These are phyloP conservation scores for Falco naumanni DNA, from an alignment of 2,797 vertebrate genomes.

Conservation along the genomic window DNA sequence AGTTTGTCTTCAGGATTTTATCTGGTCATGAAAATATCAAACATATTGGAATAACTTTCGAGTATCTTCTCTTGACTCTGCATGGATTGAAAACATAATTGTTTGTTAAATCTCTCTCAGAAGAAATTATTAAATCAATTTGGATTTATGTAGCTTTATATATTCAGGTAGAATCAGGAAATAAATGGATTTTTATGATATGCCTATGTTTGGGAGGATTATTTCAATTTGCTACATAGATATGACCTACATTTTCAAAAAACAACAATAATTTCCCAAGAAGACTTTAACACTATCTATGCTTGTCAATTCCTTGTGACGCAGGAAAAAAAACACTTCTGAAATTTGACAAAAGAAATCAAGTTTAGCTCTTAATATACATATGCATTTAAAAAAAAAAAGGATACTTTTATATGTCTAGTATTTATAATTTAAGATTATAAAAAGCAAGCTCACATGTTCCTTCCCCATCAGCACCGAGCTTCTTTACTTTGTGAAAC, in stretches of 20 bases:
- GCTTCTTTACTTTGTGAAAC: background rate
- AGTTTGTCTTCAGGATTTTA: background rate
- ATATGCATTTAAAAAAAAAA: background rate
- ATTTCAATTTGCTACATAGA: constrained; percentile 24
- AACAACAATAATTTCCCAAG: background rate
- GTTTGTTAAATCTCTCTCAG: background rate
- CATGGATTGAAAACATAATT: background rate
- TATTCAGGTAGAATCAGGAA: constrained; percentile 19
- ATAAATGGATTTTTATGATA: constrained; percentile 56
- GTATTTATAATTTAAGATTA: background rate
- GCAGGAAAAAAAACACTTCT: background rate
- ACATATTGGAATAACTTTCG: background rate
- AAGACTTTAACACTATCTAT: background rate
- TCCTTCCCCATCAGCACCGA: background rate
- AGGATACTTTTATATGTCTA: background rate
- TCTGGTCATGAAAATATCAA: background rate
- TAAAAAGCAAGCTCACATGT: background rate
- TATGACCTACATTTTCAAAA: constrained; percentile 47
- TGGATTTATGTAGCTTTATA: constrained; percentile 6
- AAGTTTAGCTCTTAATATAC: background rate
- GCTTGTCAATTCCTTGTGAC: background rate
- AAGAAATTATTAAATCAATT: constrained; percentile 26
- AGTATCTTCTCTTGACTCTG: background rate
- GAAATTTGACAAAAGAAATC: background rate
- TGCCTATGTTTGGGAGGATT: constrained; percentile 21